phyloP scores from a whole-genome alignment of 1,140 invertebrate species.

The Drosophila nebulosa region DNA sequence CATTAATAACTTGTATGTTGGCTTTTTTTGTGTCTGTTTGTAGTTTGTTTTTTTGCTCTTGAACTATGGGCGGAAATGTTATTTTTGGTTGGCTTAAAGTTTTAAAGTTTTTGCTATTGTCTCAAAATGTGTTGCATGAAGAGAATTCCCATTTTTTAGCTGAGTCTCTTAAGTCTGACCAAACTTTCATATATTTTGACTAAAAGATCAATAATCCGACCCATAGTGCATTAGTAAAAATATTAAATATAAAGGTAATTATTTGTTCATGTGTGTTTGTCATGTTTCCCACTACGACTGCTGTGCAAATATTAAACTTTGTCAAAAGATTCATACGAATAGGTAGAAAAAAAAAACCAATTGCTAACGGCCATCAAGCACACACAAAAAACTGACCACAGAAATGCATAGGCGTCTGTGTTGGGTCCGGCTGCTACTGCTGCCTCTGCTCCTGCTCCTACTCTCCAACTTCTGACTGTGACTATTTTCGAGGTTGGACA shows the following conservation, averaged over 20 bases:
- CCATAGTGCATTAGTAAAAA: neutral
- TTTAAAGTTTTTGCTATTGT: too few relatives aligned
- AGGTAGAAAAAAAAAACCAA: neutral
- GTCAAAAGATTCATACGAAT: conserved; percentile 19
- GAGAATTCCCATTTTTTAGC: too few relatives aligned
- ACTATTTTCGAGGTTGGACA: neutral
- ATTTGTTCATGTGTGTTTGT: conserved; percentile 21
- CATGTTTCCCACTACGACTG: conserved; percentile 35
- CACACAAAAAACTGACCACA: neutral
- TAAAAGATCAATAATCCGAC: too few relatives aligned
- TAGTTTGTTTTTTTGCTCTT: neutral
- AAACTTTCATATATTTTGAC: too few relatives aligned
- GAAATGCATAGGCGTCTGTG: neutral
- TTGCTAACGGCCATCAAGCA: neutral
- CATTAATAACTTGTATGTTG: conserved; percentile 18
- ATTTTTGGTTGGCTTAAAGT: too few relatives aligned
- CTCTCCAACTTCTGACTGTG: too few relatives aligned
- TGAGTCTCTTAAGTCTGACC: too few relatives aligned
- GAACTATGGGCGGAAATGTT: neutral
- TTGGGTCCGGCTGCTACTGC: neutral
- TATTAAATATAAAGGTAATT: neutral
- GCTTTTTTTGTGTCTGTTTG: conserved; percentile 36
- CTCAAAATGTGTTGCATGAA: too few relatives aligned
- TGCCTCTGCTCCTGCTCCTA: neutral
- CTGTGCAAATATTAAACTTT: conserved; percentile 7